A percentile compares a stretch with the other conserved stretches of the same genome.
phyloP scores from a whole-genome alignment of 2,888 invertebrate genomes.

The Rosalia funebris region DNA sequence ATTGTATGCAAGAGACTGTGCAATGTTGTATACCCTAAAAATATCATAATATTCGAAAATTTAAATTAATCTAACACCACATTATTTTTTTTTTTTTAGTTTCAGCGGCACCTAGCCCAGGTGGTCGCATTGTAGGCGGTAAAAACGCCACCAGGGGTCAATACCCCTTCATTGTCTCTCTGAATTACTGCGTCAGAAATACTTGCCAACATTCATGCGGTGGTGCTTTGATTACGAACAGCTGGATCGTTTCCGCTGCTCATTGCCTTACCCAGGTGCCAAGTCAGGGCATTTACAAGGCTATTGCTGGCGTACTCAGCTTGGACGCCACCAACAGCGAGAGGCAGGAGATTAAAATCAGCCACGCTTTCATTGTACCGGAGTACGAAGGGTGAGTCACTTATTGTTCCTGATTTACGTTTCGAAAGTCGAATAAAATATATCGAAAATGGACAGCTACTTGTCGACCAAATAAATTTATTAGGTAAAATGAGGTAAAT shows the following conservation, averaged over 20 bases:
- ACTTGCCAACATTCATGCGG: slow-evolving; percentile 61
- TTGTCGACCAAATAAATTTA: too few species aligned
- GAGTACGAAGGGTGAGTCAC: slow-evolving; percentile 13
- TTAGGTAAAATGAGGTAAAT: too few species aligned
- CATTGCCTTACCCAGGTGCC: slow-evolving; percentile 58
- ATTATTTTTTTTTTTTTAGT: too few species aligned
- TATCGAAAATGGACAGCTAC: too few species aligned
- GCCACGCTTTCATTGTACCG: slow-evolving; percentile 1
- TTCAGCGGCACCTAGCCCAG: background rate
- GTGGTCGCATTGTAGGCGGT: slow-evolving; percentile 63
- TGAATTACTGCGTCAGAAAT: slow-evolving; percentile 49
- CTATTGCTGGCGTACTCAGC: slow-evolving; percentile 46
- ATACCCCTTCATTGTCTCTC: slow-evolving; percentile 66
- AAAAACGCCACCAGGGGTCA: slow-evolving; percentile 63
- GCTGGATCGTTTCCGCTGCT: slow-evolving; percentile 60
- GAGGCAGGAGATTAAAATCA: slow-evolving; percentile 10
- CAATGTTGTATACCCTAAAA: too few species aligned
- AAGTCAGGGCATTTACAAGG: slow-evolving; percentile 43
- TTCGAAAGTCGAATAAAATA: too few species aligned
- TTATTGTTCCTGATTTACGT: too few species aligned
- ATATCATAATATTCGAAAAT: too few species aligned
- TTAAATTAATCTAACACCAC: too few species aligned
- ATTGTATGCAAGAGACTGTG: too few species aligned
- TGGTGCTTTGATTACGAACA: slow-evolving; percentile 58
- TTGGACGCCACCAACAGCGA: slow-evolving; percentile 31